Base-by-base conservation (phyloP, 1,140 invertebrate species). In the Tetramorium simillimum region DNA sequence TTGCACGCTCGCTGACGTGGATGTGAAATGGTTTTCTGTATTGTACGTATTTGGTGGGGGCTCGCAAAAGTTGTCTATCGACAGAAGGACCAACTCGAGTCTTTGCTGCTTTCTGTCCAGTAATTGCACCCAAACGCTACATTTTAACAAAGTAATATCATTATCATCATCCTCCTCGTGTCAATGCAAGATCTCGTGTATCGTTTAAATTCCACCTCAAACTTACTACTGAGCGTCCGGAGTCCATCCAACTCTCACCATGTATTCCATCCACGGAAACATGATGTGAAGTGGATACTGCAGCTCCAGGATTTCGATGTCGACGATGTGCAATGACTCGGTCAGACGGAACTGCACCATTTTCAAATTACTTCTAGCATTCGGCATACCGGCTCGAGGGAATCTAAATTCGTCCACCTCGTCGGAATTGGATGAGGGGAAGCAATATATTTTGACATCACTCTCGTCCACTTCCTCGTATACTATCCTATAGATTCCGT, bases 401-500 rank as follows among this genome's bases (percentile, higher is more conserved):
- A 99, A 99, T 73, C 98, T 96, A 94, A 98, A 99, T 93, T 99
- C 97, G 94, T 99, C 98, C 12, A 98, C 96, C 89, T 98, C 97
- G 1, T 97, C 97, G 33, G 96, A 96, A 90, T 97, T 96, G 60
- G 97, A 97, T 3, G 97, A 98, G 1, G 98, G 97, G 90, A 99
- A 98, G 93, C 97, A 97, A 91, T 99, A 97, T 86, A 99, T 97
- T 92, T 99, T 98, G 12, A 99, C 99, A 84, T 98, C 97, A 81
- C 97, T 97, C 94, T 99, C 99, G 92, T 99, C 99, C 0, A 99
- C 98, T 95, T 99, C 98, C 95, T 99, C 99, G 93, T 99, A 99
- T 18, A 99, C 96, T 95, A 99, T 98, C 92, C 98, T 96, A 95
- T 98, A 99, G 40, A 97, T 95, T 82, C 96, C 96, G 95, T 97